Evolutionary conservation across 2,113 vertebrate species (phyloP).

Genomic region (Asarcornis scutulata): DNA sequence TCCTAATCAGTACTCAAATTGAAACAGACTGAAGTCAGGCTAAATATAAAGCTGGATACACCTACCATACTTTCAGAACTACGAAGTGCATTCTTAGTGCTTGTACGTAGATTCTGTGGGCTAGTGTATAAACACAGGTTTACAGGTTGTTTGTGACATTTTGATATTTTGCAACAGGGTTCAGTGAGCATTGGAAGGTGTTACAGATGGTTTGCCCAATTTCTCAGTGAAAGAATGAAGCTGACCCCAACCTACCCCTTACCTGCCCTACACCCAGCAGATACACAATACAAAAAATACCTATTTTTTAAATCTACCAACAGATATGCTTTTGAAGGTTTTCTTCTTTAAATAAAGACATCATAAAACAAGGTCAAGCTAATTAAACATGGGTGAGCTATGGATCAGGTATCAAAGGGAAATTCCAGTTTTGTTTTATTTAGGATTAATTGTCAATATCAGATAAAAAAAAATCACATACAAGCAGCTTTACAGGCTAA

Average conservation of each 20-base stretch:
- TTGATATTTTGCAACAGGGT: neutral
- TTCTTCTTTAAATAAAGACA: neutral
- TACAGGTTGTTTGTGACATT: neutral
- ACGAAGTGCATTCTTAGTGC: neutral
- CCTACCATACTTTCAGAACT: neutral
- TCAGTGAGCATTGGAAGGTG: fast-evolving
- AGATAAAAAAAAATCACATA: neutral
- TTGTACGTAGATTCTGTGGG: neutral
- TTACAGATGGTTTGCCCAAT: neutral
- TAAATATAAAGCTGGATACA: neutral
- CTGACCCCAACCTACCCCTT: neutral
- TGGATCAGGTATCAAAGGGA: neutral
- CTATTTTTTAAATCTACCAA: neutral
- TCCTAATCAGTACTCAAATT: neutral
- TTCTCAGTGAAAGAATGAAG: neutral
- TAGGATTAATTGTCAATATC: neutral
- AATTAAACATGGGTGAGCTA: neutral
- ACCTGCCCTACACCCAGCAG: neutral
- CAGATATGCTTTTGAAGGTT: neutral
- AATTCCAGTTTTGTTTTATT: conserved; percentile 3
- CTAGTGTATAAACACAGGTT: neutral
- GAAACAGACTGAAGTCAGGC: neutral
- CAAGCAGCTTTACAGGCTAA: neutral
- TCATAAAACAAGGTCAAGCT: neutral
- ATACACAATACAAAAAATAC: neutral